A percentile compares a stretch with the other conserved stretches of the same genome.
These are phyloP conservation scores for Luperina testacea DNA, from an alignment of 2,888 invertebrate species.

Conservation along the genomic window DNA sequence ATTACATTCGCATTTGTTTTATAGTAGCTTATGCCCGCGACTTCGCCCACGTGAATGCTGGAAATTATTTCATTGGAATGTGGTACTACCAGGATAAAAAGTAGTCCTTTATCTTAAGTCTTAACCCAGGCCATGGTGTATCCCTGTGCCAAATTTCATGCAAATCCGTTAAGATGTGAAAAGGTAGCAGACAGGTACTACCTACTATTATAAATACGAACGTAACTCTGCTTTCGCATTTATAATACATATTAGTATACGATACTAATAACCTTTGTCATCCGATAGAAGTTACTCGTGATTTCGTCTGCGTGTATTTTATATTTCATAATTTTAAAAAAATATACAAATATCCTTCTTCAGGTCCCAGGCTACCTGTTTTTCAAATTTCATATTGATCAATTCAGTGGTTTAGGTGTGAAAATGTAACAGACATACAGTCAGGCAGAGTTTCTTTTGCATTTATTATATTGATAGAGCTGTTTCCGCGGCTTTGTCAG, in stretches of 20 bases:
- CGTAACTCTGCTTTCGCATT: neutral
- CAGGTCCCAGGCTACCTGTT: neutral
- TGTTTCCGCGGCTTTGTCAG: neutral
- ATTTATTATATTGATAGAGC: neutral
- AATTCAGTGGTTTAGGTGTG: neutral
- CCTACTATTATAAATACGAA: too few relatives aligned
- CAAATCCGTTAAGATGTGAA: neutral
- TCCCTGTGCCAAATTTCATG: neutral
- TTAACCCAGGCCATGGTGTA: neutral
- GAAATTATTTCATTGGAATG: neutral
- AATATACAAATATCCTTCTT: neutral
- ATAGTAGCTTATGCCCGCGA: neutral
- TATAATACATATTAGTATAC: neutral
- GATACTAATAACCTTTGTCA: too few relatives aligned
- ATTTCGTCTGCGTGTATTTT: neutral
- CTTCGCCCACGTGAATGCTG: neutral
- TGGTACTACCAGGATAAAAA: neutral
- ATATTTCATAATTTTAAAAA: neutral
- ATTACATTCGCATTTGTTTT: neutral
- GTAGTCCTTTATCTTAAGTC: neutral
- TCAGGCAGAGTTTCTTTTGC: neutral
- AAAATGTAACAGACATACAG: neutral
- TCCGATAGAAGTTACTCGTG: neutral
- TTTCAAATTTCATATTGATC: neutral
- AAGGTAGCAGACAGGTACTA: neutral